These are phyloP conservation scores for Brienomyrus longianalis DNA, from an alignment of 2,113 vertebrate species.

Conservation along the genomic window DNA sequence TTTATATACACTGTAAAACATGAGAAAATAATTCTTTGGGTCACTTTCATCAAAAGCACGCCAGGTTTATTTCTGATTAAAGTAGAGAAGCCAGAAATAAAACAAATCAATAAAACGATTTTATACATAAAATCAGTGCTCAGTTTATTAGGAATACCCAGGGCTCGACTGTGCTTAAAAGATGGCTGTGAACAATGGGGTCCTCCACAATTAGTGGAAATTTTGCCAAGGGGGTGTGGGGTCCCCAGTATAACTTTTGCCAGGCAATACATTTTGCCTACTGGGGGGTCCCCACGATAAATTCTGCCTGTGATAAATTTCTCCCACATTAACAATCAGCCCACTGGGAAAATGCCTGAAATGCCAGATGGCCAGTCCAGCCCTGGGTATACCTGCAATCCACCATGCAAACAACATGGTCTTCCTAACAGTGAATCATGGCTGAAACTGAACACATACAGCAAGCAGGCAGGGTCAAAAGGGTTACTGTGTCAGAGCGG, in stretches of 20 bases:
- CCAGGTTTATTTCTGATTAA: slow-evolving; percentile 36
- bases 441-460: not conserved
- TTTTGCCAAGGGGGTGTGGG: not conserved
- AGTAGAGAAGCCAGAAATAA: slow-evolving; percentile 45
- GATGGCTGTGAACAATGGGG: not conserved
- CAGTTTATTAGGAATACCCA: not conserved
- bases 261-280: not conserved
- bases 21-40: not conserved
- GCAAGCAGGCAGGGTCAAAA: not conserved
- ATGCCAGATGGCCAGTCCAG: not conserved
- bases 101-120: not conserved
- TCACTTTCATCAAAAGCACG: not conserved
- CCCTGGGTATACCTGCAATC: not conserved
- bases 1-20: not conserved
- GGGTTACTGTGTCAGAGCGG: not conserved
- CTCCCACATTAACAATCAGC: not conserved
- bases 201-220: not conserved
- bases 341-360: not conserved
- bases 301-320: not conserved
- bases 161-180: not conserved
- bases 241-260: not conserved
- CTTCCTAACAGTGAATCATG: not conserved
- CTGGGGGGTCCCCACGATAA: not conserved
- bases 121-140: not conserved
- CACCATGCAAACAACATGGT: not conserved